phyloP scores from a whole-genome alignment of 2,888 invertebrate species.

The Crossocerus cetratus region DNA sequence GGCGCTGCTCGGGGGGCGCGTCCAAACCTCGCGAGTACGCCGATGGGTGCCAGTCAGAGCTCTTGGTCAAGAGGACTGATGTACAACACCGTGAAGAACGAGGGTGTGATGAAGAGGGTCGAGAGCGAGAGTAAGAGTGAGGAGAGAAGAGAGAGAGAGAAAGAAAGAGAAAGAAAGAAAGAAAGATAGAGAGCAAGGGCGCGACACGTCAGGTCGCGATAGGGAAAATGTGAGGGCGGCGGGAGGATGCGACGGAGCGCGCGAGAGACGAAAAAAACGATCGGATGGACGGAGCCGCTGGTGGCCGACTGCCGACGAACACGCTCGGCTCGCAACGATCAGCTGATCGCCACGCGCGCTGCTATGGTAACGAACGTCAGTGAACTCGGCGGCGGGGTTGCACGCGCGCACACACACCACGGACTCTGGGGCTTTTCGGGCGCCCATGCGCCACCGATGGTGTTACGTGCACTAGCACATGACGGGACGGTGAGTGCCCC shows the following conservation, averaged over 20 bases:
- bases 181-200: neutral
- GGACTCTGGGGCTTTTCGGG: neutral
- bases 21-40: too few species aligned
- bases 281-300: conserved; percentile 51
- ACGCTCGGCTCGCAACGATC: conserved; percentile 60
- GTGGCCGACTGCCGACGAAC: conserved; percentile 59
- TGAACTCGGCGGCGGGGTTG: conserved; percentile 37
- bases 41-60: too few species aligned
- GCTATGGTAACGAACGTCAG: conserved; percentile 64
- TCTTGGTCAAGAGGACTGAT: too few species aligned
- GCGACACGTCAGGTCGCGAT: neutral
- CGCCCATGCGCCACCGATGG: neutral
- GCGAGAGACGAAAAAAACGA: conserved; percentile 34
- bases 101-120: too few species aligned
- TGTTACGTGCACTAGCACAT: too few species aligned
- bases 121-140: conserved; percentile 15
- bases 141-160: conserved; percentile 3
- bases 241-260: conserved; percentile 26
- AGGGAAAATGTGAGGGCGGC: conserved; percentile 6
- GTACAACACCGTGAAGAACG: too few species aligned
- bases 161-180: neutral
- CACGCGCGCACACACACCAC: conserved; percentile 36
- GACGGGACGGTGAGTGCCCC: neutral
- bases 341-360: conserved; percentile 75
- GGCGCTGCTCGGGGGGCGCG: too few species aligned